Evolutionary conservation across 2,888 invertebrate species (phyloP), one percentile per base, ranked within the genome.

Genomic region (Acanthopleura granulata): DNA sequence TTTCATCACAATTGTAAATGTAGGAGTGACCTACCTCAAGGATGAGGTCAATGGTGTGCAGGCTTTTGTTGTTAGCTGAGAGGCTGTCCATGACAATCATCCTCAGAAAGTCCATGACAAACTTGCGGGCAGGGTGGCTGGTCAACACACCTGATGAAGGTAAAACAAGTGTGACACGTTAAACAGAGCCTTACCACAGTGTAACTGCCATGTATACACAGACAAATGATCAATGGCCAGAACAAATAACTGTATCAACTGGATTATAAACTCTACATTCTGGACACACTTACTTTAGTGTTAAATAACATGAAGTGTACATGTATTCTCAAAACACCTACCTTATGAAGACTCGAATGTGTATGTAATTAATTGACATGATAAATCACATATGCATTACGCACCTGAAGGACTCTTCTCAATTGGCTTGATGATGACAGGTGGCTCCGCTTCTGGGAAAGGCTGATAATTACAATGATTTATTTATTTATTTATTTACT

Each of bases 61-160:
- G 80, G 6, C 87, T 81, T 81, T 88, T 83, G 27, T 94, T 93
- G 72, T 95, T 95, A 72, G 97, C 92, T 62, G 97, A 95, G 72
- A 99, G 92, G 0, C 98, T 98, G 91, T 99, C 98, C 0, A 98
- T 94, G 0, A 98, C 95, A 76, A 99, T 95, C 16, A 97, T 96
- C 74, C 97, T 93, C 73, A 99, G 91, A 89, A 99, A 97, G 91
- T 99, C 98, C 92, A 98, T 95, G 40, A 99, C 95, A 85, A 96
- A 95, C 87, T 96, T 96, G 69, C 96, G 92, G 0, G 95, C 96
- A 0, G 95, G 93, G 89, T 97, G 97, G 79, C 93, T 93, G 0
- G 95, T 94, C 73, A 96, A 80, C 49, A 81, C 81, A 79, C 82
- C 87, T 86, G 78, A 49, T 40, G 40, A 40, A 6, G 40, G 40